A percentile compares a stretch with the other conserved stretches of the same genome.
These are phyloP conservation scores for Euplagia quadripunctaria DNA, from an alignment of 2,888 invertebrate genomes.

Conservation along the genomic window DNA sequence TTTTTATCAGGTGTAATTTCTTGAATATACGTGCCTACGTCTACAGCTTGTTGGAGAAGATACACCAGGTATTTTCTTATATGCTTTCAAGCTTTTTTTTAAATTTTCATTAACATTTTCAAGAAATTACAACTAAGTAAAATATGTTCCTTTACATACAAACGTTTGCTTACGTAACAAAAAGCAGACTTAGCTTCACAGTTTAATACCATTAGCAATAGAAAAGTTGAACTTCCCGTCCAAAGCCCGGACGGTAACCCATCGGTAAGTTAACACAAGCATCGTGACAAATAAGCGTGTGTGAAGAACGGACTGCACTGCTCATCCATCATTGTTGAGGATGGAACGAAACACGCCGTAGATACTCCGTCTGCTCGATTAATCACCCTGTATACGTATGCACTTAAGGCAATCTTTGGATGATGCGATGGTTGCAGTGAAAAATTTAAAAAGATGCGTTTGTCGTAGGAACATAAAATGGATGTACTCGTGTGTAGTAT, in stretches of 20 bases:
- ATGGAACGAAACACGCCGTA: conserved; percentile 75
- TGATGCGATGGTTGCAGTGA: background rate
- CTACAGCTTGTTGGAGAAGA: too few relatives aligned
- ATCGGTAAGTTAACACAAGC: conserved; percentile 37
- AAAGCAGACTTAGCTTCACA: background rate
- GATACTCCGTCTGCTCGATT: conserved; percentile 77
- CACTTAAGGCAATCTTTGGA: conserved; percentile 53
- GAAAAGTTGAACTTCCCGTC: background rate
- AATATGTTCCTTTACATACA: too few relatives aligned
- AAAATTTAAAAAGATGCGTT: background rate
- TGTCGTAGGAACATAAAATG: background rate
- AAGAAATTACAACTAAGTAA: too few relatives aligned
- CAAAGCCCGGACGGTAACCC: background rate
- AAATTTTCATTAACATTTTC: too few relatives aligned
- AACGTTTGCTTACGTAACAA: background rate
- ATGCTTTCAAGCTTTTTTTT: too few relatives aligned
- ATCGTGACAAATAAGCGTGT: conserved; percentile 44
- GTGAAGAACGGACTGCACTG: conserved; percentile 57
- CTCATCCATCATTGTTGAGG: conserved; percentile 78
- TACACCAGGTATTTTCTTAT: too few relatives aligned
- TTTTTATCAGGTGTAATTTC: too few relatives aligned
- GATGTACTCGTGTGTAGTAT: background rate
- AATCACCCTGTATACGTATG: conserved; percentile 72
- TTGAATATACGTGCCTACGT: too few relatives aligned
- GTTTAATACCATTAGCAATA: conserved; percentile 4